A percentile compares a stretch with the other conserved stretches of the same genome.
These are phyloP conservation scores for Ondatra zibethicus DNA, from an alignment of 2,113 vertebrate genomes.

Conservation along the genomic window DNA sequence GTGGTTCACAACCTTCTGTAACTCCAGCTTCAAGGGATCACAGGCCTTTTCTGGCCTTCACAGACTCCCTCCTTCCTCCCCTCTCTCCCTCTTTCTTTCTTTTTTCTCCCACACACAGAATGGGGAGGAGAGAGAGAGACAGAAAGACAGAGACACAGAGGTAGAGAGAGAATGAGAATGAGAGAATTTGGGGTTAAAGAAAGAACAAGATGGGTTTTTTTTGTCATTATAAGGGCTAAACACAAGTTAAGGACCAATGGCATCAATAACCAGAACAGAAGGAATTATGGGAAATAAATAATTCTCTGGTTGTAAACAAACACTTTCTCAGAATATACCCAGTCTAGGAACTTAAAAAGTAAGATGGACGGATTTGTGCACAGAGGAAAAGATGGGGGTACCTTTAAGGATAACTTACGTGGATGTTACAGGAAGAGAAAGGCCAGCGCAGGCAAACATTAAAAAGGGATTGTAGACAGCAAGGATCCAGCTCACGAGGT, in stretches of 20 bases:
- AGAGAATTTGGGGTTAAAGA: neutral
- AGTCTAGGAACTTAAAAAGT: no score
- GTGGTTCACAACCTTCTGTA: neutral
- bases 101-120: neutral
- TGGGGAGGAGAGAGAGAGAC: neutral
- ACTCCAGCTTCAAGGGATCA: neutral
- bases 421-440: neutral
- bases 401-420: no score
- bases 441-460: neutral
- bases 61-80: no score
- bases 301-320: neutral
- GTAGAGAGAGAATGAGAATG: neutral
- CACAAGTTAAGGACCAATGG: neutral
- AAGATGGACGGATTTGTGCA: neutral
- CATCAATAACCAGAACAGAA: neutral
- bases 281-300: neutral
- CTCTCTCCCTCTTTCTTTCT: no score
- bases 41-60: neutral
- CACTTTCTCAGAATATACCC: neutral
- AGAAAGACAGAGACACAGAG: neutral
- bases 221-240: neutral
- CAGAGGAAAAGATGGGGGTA: neutral
- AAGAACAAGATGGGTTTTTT: neutral
- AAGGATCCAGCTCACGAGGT: neutral
- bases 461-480: neutral